Evolutionary conservation across 2,888 invertebrate species (phyloP), one percentile per base, ranked within the genome.

Genomic region (Portevinia maculata): DNA sequence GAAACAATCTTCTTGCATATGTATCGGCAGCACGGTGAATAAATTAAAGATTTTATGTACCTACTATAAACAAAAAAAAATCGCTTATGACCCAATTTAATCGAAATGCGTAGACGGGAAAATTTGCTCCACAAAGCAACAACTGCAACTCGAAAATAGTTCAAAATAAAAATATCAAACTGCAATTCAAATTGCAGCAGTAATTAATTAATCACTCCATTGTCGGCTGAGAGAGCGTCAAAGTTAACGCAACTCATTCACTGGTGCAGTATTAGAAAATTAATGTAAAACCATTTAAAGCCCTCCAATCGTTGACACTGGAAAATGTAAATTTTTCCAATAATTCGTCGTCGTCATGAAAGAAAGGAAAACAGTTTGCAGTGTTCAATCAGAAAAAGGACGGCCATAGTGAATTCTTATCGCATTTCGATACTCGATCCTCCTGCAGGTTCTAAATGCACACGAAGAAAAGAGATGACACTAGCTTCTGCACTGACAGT

Each of bases 341-440:
- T 46, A 24, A 44, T 46, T 15, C 6, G n/a, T 24, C 11, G 1
- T 46, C n/a, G n/a, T 30, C 34, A 34, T 7, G 19, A 37, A 30
- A 30, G 13, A 34, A 55, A 48, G 5, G 48, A 34, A 59, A 41
- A 59, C 32, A 60, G 57, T 59, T 52, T 30, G 39, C 65, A 59
- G 39, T 52, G 34, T 32, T 41, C 15, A 59, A 44, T 15, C 9
- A 6, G 19, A 48, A 79, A 24, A 74, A 52, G 64, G 74, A 79
- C 55, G 57, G 44, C 57, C 19, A 62, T 67, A 79, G 24, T 1
- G 5, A 11, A 6, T 17, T 70, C 41, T 8, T 57, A 41, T 52
- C 46, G 44, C 57, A 79, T 52, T 74, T 79, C 74, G 74, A 75
- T 70, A 74, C 79, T 79, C 65, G 21, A 30, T 64, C 37, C 39